phyloP scores from a whole-genome alignment of 2,113 vertebrate genomes.

The Lanius collurio region DNA sequence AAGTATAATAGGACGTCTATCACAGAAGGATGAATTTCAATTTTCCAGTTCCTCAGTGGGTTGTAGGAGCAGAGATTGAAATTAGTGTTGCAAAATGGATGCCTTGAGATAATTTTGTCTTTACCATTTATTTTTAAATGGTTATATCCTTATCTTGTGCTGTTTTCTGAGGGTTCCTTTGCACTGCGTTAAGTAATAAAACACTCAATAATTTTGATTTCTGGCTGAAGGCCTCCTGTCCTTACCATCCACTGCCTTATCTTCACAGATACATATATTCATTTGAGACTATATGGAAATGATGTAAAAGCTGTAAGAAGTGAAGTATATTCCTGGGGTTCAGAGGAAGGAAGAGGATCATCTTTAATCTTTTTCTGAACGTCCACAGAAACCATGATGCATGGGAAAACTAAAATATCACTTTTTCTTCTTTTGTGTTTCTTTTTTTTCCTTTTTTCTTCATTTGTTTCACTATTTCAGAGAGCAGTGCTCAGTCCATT shows the following conservation, averaged over 20 bases:
- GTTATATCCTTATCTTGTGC: background rate
- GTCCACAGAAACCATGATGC: background rate
- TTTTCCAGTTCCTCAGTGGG: background rate
- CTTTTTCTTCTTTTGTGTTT: background rate
- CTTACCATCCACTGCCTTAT: background rate
- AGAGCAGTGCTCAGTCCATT: background rate
- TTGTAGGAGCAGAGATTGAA: background rate
- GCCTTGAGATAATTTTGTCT: background rate
- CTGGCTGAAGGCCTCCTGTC: background rate
- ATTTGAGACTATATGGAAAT: background rate
- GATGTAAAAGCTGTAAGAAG: background rate
- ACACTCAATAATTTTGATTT: background rate
- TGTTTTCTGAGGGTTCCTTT: background rate
- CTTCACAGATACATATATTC: background rate
- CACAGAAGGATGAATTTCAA: background rate
- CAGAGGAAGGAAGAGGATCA: fast-evolving
- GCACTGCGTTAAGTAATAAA: background rate
- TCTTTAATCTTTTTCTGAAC: background rate
- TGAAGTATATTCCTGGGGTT: background rate
- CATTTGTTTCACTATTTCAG: background rate
- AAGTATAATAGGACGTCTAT: background rate
- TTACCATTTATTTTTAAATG: background rate
- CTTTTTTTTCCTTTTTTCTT: too few species aligned
- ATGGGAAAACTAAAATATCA: background rate
- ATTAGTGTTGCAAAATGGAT: background rate